Percentiles rank a stretch among this genome's conserved stretches.
Evolutionary conservation across 2,888 invertebrate species (phyloP).

Genomic region (Drosophila robusta): DNA sequence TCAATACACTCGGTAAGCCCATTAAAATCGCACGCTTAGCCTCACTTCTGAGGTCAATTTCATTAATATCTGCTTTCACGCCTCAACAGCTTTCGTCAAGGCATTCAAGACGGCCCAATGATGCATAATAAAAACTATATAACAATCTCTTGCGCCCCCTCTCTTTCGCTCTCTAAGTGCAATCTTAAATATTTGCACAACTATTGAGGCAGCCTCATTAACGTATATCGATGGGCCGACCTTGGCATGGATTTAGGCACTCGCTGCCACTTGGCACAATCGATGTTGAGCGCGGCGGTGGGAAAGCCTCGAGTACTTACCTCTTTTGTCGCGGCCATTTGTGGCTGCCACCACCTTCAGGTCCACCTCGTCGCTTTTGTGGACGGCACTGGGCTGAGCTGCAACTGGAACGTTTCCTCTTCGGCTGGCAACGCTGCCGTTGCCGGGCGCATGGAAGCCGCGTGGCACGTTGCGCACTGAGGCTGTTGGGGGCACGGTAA

Average conservation of each 20-base stretch:
- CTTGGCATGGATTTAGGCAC: slow-evolving; percentile 58
- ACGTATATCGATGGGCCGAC: slow-evolving; percentile 39
- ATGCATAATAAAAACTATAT: slow-evolving; percentile 16
- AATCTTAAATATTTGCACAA: slow-evolving; percentile 64
- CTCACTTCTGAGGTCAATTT: slow-evolving; percentile 24
- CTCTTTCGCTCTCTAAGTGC: slow-evolving; percentile 49
- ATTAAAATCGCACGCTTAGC: slow-evolving; percentile 16
- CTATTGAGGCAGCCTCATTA: slow-evolving; percentile 57
- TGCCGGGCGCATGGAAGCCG: slow-evolving; percentile 21
- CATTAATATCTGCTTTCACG: slow-evolving; percentile 28
- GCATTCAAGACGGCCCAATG: slow-evolving; percentile 7
- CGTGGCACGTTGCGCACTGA: slow-evolving; percentile 46
- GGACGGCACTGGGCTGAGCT: background rate
- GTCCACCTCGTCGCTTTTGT: background rate
- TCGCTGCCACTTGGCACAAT: slow-evolving; percentile 37
- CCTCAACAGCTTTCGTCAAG: slow-evolving; percentile 29
- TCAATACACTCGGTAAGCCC: background rate
- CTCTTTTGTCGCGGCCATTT: slow-evolving; percentile 70
- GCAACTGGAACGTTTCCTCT: slow-evolving; percentile 31
- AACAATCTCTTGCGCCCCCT: slow-evolving; percentile 7
- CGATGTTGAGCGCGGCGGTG: background rate
- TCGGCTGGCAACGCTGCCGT: slow-evolving; percentile 10
- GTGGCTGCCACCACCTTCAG: slow-evolving; percentile 15
- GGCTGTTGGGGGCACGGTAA: slow-evolving; percentile 1
- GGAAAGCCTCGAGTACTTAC: slow-evolving; percentile 54